Conservation (phyloP, 1,140 invertebrate species). For the Lepidurus arcticus region DNA sequence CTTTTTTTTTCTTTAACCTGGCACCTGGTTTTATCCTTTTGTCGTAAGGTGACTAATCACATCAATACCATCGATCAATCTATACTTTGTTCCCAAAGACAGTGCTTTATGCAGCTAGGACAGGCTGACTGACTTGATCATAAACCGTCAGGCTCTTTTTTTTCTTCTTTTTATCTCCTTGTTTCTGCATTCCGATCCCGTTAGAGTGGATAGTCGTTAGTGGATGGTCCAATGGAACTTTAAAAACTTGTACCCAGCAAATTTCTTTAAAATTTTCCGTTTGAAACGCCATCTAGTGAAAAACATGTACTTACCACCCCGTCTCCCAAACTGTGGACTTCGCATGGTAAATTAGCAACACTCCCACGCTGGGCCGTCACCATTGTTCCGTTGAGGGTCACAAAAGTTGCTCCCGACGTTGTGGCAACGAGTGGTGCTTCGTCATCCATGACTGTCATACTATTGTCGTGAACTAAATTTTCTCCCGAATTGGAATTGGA, state of each 20-base stretch:
- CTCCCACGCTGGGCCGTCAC: constrained; percentile 74
- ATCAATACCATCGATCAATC: neutral
- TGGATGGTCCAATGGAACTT: no score
- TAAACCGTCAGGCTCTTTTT: no score
- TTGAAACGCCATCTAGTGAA: constrained; percentile 4
- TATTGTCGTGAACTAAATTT: constrained; percentile 21
- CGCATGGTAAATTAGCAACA: constrained; percentile 70
- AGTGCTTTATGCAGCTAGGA: no score
- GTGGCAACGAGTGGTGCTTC: constrained; percentile 20
- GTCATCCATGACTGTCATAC: constrained; percentile 21
- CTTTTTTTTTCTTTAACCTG: neutral
- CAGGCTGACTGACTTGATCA: no score
- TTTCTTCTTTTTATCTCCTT: no score
- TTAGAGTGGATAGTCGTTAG: no score
- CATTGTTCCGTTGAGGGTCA: constrained; percentile 71
- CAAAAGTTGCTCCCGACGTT: constrained; percentile 51
- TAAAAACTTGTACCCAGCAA: no score
- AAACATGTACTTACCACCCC: constrained; percentile 63
- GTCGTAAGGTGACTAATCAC: neutral
- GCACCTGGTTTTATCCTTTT: neutral
- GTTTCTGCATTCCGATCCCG: no score
- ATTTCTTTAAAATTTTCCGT: neutral
- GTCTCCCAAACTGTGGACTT: constrained; percentile 74
- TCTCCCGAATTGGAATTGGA: constrained; percentile 15
- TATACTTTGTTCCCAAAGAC: neutral